A percentile compares a stretch with the other conserved stretches of the same genome.
Conservation (phyloP, 2,113 vertebrate species). For the Sorex fumeus region DNA sequence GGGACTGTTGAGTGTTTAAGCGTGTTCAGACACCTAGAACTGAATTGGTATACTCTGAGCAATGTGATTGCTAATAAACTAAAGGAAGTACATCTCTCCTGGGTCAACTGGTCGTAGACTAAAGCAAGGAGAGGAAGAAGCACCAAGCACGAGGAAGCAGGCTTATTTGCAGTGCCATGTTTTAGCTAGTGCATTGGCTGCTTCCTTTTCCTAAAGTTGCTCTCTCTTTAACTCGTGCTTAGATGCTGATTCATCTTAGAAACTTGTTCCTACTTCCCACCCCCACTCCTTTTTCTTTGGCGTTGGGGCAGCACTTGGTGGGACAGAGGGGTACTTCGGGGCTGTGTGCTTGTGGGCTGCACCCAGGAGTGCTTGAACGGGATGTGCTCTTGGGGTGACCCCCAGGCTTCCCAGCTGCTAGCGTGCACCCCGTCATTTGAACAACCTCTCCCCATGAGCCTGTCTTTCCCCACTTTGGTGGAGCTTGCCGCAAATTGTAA, state of each 20-base stretch:
- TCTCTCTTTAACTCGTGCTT: background rate
- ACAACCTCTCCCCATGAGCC: too few relatives aligned
- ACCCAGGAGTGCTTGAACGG: too few relatives aligned
- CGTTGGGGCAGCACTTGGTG: too few relatives aligned
- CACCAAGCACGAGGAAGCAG: background rate
- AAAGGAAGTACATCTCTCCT: background rate
- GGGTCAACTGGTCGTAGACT: background rate
- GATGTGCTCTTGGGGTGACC: too few relatives aligned
- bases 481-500: slow-evolving; percentile 10
- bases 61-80: background rate
- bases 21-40: background rate
- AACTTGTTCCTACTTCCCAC: background rate
- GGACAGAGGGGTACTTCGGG: too few relatives aligned
- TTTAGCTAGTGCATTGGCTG: background rate
- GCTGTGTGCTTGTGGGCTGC: too few relatives aligned
- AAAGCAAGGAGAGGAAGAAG: background rate
- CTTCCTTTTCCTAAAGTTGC: slow-evolving; percentile 1
- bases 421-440: too few relatives aligned
- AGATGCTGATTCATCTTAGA: background rate
- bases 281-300: background rate
- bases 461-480: background rate
- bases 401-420: too few relatives aligned
- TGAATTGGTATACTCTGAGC: background rate
- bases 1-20: background rate
- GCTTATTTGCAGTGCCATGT: background rate